Conservation (phyloP, 2,888 invertebrate species). For the Parochlus steinenii region DNA sequence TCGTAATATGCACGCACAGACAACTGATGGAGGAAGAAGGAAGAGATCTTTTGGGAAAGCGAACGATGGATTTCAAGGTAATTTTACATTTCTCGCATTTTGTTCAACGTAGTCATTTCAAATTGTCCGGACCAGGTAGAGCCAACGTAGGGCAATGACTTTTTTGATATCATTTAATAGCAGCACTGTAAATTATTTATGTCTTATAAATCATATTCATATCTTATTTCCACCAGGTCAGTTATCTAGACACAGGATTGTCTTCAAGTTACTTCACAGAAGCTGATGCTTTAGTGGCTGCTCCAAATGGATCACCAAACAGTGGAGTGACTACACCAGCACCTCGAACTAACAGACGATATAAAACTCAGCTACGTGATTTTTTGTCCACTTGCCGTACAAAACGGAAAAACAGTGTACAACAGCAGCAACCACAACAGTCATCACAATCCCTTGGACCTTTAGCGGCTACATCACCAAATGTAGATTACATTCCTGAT, state of each 20-base stretch:
- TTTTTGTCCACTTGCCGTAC: constrained; percentile 83
- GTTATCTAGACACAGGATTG: constrained; percentile 86
- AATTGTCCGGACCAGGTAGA: no score
- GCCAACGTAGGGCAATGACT: no score
- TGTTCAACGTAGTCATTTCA: neutral
- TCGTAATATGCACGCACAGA: constrained; percentile 96
- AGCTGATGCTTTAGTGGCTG: constrained; percentile 54
- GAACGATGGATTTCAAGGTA: constrained; percentile 98
- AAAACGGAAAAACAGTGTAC: constrained; percentile 42
- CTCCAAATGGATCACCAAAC: constrained; percentile 33
- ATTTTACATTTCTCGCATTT: neutral
- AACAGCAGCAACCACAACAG: constrained; percentile 18
- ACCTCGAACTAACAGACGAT: constrained; percentile 69
- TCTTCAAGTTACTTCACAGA: constrained; percentile 84
- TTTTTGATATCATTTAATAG: no score
- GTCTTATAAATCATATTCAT: neutral
- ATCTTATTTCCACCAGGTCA: constrained; percentile 25
- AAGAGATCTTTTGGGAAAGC: constrained; percentile 86
- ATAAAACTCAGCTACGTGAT: constrained; percentile 85
- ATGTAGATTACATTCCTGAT: constrained; percentile 32
- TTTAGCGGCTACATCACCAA: constrained; percentile 24
- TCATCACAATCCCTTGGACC: neutral
- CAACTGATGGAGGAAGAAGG: constrained; percentile 99
- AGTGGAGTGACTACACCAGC: constrained; percentile 37
- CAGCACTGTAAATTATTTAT: no score